Conservation (phyloP, 2,888 invertebrate species). For the Acanthoscelides obtectus region DNA sequence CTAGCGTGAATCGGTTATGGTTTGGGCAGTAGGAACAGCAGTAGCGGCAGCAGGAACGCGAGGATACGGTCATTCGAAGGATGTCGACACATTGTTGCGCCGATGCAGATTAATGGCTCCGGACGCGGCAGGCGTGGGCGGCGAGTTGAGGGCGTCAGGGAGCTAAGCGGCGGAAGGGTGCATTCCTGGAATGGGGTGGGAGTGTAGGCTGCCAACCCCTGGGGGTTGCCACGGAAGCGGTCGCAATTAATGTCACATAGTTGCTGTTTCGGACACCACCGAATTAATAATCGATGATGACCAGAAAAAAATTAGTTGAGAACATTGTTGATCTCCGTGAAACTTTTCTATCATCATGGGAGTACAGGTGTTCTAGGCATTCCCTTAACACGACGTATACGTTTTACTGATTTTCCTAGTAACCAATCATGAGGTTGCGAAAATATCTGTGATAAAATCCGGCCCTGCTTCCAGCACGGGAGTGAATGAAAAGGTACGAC, state of each 20-base stretch:
- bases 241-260: not conserved
- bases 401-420: too few species aligned
- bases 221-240: not conserved
- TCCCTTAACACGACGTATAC: too few species aligned
- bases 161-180: not conserved
- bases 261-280: not conserved
- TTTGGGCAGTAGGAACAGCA: not conserved
- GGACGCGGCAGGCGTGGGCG: not conserved
- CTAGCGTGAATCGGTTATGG: not conserved
- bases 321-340: too few species aligned
- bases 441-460: too few species aligned
- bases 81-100: constrained; percentile 41
- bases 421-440: too few species aligned
- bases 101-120: constrained; percentile 36
- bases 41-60: not conserved
- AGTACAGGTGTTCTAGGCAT: too few species aligned
- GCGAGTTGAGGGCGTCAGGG: not conserved
- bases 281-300: not conserved
- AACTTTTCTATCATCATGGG: too few species aligned
- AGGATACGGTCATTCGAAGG: constrained; percentile 11
- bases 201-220: not conserved
- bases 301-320: not conserved
- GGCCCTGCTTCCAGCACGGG: too few species aligned
- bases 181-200: not conserved
- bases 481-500: too few species aligned